phyloP scores from a whole-genome alignment of 2,113 vertebrate species.

The Corythornis vintsioides region DNA sequence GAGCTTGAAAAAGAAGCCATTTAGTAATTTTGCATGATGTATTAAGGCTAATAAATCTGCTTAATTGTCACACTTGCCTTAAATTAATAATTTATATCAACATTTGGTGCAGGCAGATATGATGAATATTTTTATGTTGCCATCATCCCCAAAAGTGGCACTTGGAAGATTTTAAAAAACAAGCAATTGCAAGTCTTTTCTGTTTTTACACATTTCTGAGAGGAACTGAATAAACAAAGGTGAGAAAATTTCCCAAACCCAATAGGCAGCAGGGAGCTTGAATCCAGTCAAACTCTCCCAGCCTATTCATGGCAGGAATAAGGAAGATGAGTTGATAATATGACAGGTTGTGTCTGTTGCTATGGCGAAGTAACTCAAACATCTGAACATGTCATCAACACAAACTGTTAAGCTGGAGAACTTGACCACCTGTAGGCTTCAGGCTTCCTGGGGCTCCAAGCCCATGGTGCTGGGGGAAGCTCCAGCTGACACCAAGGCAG shows the following conservation, averaged over 20 bases:
- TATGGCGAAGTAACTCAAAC: background rate
- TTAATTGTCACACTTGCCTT: conserved; percentile 59
- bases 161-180: conserved; percentile 17
- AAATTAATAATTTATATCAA: conserved; percentile 63
- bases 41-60: conserved; percentile 59
- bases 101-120: conserved; percentile 53
- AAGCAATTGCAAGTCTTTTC: background rate
- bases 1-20: background rate
- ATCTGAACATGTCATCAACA: background rate
- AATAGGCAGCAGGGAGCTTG: background rate
- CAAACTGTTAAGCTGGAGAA: background rate
- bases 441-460: background rate
- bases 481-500: background rate
- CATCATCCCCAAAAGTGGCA: background rate
- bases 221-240: conserved; percentile 2
- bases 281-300: background rate
- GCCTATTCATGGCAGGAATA: background rate
- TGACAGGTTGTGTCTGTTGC: conserved; percentile 25
- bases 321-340: background rate
- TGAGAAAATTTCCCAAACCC: conserved; percentile 1
- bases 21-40: conserved; percentile 44
- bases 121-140: conserved; percentile 52
- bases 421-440: background rate
- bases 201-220: conserved; percentile 1
- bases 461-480: background rate